Conservation (phyloP, 2,797 vertebrate species). For the Bradypodion ventrale region DNA sequence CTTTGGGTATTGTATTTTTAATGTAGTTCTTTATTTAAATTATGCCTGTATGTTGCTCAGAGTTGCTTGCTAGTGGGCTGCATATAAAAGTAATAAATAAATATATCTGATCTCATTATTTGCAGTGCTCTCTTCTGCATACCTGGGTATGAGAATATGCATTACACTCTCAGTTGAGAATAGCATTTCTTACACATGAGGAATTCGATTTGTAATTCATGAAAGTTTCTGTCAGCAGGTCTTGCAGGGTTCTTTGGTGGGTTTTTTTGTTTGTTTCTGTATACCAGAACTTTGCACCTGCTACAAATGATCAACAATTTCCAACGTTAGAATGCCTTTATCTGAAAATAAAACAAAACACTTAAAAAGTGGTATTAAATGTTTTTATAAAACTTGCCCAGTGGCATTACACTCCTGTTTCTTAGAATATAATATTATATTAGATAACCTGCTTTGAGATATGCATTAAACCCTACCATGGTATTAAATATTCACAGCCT, state of each 20-base stretch:
- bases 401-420: not conserved
- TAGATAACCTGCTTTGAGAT: not conserved
- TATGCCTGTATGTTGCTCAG: no score
- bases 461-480: not conserved
- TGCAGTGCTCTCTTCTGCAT: not conserved
- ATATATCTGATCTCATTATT: no score
- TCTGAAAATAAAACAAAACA: not conserved
- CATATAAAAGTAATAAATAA: no score
- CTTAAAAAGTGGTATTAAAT: not conserved
- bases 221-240: not conserved
- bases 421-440: not conserved
- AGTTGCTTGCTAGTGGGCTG: no score
- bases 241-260: not conserved
- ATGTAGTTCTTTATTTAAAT: no score
- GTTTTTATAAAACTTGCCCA: not conserved
- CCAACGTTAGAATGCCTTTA: not conserved
- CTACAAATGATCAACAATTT: not conserved
- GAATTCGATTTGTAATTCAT: not conserved
- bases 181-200: not conserved
- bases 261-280: not conserved
- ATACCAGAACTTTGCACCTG: not conserved
- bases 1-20: no score
- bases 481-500: not conserved
- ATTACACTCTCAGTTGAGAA: not conserved
- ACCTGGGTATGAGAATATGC: not conserved